Conservation (phyloP, 2,888 invertebrate species). For the Diaprepes abbreviatus region DNA sequence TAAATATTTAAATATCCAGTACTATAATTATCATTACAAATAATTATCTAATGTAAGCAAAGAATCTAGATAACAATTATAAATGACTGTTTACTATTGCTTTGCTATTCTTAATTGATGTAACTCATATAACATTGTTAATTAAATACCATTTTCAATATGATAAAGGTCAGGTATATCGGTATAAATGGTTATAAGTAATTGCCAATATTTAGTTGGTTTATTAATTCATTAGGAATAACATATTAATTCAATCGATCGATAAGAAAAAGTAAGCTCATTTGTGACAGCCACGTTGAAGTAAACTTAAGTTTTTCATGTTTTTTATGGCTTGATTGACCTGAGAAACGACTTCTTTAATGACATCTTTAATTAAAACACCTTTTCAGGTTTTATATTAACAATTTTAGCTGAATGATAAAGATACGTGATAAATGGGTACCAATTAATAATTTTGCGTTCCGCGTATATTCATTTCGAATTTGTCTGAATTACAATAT, state of each 20-base stretch:
- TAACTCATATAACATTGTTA: background rate
- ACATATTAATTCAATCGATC: constrained; percentile 7
- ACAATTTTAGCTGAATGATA: background rate
- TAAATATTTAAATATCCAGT: background rate
- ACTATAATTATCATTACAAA: background rate
- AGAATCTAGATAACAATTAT: constrained; percentile 7
- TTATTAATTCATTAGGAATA: background rate
- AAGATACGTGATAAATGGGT: constrained; percentile 1
- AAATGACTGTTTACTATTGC: constrained; percentile 11
- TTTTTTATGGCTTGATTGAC: background rate
- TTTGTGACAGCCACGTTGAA: background rate
- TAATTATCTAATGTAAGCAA: background rate
- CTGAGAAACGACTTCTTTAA: constrained; percentile 10
- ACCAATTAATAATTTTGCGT: background rate
- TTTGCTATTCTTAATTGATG: background rate
- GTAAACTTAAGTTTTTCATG: background rate
- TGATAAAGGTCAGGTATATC: constrained; percentile 1
- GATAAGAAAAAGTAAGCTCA: constrained; percentile 3
- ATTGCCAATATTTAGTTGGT: constrained; percentile 10
- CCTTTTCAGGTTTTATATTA: constrained; percentile 12
- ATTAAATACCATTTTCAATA: constrained; percentile 11
- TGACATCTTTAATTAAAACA: constrained; percentile 29
- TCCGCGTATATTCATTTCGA: background rate
- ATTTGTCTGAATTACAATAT: no score
- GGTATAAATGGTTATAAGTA: constrained; percentile 2